These are phyloP conservation scores for Coronaproctus castanopsis DNA, from an alignment of 2,888 invertebrate genomes.

Conservation along the genomic window DNA sequence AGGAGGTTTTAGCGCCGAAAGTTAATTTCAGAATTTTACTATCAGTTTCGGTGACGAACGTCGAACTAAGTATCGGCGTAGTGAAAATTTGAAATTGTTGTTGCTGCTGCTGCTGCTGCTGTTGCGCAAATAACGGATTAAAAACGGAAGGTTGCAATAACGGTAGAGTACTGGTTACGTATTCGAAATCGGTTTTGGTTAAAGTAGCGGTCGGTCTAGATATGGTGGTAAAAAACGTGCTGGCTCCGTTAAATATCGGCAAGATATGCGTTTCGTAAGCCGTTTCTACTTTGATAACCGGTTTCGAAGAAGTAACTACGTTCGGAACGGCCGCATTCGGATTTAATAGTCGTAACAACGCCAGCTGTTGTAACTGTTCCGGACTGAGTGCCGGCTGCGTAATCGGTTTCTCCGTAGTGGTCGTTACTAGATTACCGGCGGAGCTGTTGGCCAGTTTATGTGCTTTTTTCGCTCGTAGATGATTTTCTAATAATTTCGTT, in stretches of 20 bases:
- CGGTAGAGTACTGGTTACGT: constrained; percentile 49
- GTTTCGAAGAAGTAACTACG: constrained; percentile 57
- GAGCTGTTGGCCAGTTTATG: constrained; percentile 17
- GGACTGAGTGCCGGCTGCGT: constrained; percentile 37
- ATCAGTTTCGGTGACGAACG: constrained; percentile 54
- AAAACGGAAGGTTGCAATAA: constrained; percentile 32
- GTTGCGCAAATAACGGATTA: constrained; percentile 25
- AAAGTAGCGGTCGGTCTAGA: constrained; percentile 57
- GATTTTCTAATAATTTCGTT: constrained; percentile 34
- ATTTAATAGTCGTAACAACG: constrained; percentile 47
- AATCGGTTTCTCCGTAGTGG: constrained; percentile 20
- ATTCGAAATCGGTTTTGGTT: constrained; percentile 57
- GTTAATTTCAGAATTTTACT: constrained; percentile 65
- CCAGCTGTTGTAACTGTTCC: constrained; percentile 51
- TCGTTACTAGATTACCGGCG: not conserved
- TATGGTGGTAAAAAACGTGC: constrained; percentile 54
- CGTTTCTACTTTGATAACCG: constrained; percentile 52
- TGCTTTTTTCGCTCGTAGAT: constrained; percentile 32
- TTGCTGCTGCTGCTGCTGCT: constrained; percentile 29
- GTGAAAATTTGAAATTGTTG: constrained; percentile 57
- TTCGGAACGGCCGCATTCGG: constrained; percentile 43
- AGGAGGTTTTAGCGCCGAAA: constrained; percentile 75
- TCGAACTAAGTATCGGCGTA: constrained; percentile 59
- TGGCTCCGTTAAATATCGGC: constrained; percentile 52
- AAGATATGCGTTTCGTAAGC: constrained; percentile 64